These are phyloP conservation scores for Helicoverpa assulta DNA, from an alignment of 2,888 invertebrate species.

Conservation along the genomic window DNA sequence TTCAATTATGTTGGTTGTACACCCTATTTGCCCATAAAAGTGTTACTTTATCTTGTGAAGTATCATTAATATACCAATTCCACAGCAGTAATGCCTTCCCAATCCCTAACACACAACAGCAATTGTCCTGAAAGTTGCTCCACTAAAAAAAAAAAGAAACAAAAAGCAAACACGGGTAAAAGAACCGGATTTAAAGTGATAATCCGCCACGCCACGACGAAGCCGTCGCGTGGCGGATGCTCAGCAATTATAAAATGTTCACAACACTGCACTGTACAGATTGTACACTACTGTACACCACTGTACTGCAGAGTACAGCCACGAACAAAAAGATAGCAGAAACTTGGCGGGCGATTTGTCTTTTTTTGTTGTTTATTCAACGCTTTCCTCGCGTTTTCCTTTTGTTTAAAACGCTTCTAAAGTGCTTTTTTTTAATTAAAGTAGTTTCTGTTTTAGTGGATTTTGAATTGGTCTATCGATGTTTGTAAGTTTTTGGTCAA, in stretches of 20 bases:
- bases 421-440: slow-evolving; percentile 22
- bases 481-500: background rate
- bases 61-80: background rate
- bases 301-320: background rate
- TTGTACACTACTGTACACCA: too few relatives aligned
- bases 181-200: slow-evolving; percentile 46
- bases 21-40: too few relatives aligned
- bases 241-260: slow-evolving; percentile 56
- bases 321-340: slow-evolving; percentile 40
- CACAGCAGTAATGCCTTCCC: background rate
- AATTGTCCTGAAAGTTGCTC: slow-evolving; percentile 1
- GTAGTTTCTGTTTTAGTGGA: slow-evolving; percentile 6
- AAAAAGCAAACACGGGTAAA: slow-evolving; percentile 9
- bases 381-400: slow-evolving; percentile 5
- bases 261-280: slow-evolving; percentile 28
- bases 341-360: slow-evolving; percentile 28
- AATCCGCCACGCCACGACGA: slow-evolving; percentile 30
- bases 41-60: too few relatives aligned
- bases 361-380: slow-evolving; percentile 20
- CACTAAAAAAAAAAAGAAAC: background rate
- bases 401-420: slow-evolving; percentile 31
- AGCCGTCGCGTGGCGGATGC: slow-evolving; percentile 20
- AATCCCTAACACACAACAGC: background rate
- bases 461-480: background rate
- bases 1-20: too few relatives aligned